Percentiles rank a stretch among this genome's conserved stretches.
These are phyloP conservation scores for Trilocha varians DNA, from an alignment of 2,888 invertebrate genomes.

Conservation along the genomic window DNA sequence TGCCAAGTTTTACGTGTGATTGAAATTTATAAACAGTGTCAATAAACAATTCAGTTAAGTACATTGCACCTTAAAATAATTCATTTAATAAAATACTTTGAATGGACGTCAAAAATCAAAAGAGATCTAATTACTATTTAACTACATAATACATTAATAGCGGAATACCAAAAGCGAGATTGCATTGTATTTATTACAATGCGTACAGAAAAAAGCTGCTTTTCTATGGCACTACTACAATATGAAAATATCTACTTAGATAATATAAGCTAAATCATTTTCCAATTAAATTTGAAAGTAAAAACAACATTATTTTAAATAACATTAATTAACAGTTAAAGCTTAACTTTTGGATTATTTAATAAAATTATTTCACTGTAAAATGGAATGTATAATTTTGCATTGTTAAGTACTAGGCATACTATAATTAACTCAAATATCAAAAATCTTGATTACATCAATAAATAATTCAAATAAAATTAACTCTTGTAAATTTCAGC, in stretches of 20 bases:
- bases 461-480: too few species aligned
- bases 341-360: neutral
- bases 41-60: neutral
- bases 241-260: conserved; percentile 13
- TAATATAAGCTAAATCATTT: too few species aligned
- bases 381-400: neutral
- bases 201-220: conserved; percentile 21
- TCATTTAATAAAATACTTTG: conserved; percentile 4
- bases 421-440: neutral
- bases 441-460: too few species aligned
- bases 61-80: conserved; percentile 20
- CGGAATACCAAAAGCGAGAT: conserved; percentile 8
- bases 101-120: conserved; percentile 31
- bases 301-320: neutral
- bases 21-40: neutral
- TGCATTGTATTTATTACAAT: conserved; percentile 16
- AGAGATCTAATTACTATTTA: conserved; percentile 30
- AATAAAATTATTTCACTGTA: neutral
- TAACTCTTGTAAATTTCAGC: too few species aligned
- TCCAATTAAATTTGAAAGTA: neutral
- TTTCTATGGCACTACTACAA: conserved; percentile 54
- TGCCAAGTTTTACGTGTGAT: neutral
- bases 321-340: neutral
- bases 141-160: conserved; percentile 11
- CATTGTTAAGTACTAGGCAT: neutral